These are phyloP conservation scores for Bombus waltoni DNA, from an alignment of 1,140 invertebrate genomes.

Conservation along the genomic window DNA sequence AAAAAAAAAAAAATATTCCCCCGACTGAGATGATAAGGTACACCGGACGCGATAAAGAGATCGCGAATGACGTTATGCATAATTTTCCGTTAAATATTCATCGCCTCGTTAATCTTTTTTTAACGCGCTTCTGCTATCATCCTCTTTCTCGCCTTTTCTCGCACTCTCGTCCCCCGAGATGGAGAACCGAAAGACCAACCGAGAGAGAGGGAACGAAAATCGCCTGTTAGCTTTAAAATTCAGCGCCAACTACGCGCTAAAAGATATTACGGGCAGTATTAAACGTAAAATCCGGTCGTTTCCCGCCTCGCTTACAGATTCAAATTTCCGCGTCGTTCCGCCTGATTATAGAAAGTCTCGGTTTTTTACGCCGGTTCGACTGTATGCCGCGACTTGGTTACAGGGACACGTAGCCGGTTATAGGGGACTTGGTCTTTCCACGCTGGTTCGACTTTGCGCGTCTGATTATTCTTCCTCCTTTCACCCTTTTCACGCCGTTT, in stretches of 20 bases:
- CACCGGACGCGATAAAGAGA: slow-evolving; percentile 43
- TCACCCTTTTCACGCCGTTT: too few relatives aligned
- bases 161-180: not conserved
- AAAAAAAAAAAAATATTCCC: not conserved
- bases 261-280: slow-evolving; percentile 3
- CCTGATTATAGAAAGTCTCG: not conserved
- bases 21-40: slow-evolving; percentile 24
- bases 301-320: not conserved
- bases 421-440: too few relatives aligned
- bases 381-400: too few relatives aligned
- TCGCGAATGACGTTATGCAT: slow-evolving; percentile 51
- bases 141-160: not conserved
- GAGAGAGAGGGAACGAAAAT: not conserved
- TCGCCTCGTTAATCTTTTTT: slow-evolving; percentile 53
- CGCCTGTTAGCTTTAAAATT: slow-evolving; percentile 23
- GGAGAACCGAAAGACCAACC: not conserved
- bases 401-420: too few relatives aligned
- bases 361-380: not conserved
- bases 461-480: too few relatives aligned
- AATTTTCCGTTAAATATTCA: slow-evolving; percentile 60
- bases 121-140: slow-evolving; percentile 41
- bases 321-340: not conserved
- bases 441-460: too few relatives aligned
- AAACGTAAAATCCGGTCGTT: not conserved
- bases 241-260: not conserved